These are phyloP conservation scores for Phaenicophaeus curvirostris DNA, from an alignment of 2,797 vertebrate genomes.

Conservation along the genomic window DNA sequence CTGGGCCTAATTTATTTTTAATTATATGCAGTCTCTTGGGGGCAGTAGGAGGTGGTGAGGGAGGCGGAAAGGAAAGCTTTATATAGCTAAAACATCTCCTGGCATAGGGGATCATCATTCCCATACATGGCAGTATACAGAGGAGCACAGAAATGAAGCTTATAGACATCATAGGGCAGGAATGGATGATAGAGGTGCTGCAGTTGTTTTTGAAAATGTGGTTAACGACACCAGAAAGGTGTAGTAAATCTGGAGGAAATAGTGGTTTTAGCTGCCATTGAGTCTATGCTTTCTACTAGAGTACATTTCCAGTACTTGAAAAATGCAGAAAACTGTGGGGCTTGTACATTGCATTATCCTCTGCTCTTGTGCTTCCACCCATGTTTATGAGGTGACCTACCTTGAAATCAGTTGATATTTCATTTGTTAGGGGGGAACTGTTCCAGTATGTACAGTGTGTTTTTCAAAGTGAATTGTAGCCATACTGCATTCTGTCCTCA, in stretches of 20 bases:
- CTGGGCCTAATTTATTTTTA: background rate
- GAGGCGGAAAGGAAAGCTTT: background rate
- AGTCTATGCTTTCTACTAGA: background rate
- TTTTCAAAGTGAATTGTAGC: background rate
- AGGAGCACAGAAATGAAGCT: background rate
- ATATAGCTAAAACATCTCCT: background rate
- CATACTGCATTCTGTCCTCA: background rate
- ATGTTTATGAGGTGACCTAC: background rate
- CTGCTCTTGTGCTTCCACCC: background rate
- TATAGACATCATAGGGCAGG: background rate
- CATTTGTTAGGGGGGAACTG: background rate
- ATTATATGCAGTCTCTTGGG: background rate
- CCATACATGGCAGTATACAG: background rate
- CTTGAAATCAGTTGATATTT: background rate
- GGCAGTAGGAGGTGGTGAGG: background rate
- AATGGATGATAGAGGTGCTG: background rate
- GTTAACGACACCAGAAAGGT: conserved; percentile 13
- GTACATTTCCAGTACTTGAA: background rate
- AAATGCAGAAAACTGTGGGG: background rate
- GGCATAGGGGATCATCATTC: background rate
- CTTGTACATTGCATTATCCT: background rate
- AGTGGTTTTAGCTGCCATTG: conserved; percentile 3
- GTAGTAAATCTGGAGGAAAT: conserved; percentile 31
- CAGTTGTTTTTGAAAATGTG: background rate
- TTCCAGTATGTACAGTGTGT: background rate